A percentile compares a stretch with the other conserved stretches of the same genome.
phyloP scores from a whole-genome alignment of 2,888 invertebrate species.

The Dryadula phaetusa region DNA sequence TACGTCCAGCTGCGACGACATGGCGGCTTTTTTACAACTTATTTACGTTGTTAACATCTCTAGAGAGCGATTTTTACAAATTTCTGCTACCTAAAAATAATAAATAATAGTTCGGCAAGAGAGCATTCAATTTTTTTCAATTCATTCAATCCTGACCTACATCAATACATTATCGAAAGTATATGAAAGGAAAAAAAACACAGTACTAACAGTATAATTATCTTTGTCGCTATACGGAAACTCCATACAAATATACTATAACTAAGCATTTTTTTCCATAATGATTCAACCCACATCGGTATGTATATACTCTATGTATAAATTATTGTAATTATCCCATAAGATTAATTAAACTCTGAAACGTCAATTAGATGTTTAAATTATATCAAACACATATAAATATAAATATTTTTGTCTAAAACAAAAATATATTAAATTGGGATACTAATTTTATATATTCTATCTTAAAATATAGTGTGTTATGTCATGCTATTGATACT shows the following conservation, averaged over 20 bases:
- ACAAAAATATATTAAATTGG: no score
- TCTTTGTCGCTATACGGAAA: conserved; percentile 12
- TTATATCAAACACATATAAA: not conserved
- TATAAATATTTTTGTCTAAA: not conserved
- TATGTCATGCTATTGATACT: no score
- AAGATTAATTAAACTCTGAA: not conserved
- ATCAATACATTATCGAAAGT: not conserved
- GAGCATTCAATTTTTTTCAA: no score
- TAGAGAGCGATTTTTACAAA: no score
- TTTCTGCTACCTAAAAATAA: no score
- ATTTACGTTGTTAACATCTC: no score
- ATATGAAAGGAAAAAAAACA: not conserved
- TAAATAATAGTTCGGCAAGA: no score
- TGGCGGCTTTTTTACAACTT: no score
- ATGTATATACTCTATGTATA: no score
- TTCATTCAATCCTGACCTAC: not conserved
- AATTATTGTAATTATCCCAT: not conserved
- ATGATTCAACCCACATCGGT: not conserved
- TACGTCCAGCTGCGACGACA: no score
- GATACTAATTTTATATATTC: no score
- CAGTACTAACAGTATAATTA: not conserved
- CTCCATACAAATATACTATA: not conserved
- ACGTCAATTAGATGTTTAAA: not conserved
- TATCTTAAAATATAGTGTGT: no score
- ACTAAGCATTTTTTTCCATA: not conserved